Conservation (phyloP, 2,797 vertebrate genomes). For the Sphenopsis melanotis region DNA sequence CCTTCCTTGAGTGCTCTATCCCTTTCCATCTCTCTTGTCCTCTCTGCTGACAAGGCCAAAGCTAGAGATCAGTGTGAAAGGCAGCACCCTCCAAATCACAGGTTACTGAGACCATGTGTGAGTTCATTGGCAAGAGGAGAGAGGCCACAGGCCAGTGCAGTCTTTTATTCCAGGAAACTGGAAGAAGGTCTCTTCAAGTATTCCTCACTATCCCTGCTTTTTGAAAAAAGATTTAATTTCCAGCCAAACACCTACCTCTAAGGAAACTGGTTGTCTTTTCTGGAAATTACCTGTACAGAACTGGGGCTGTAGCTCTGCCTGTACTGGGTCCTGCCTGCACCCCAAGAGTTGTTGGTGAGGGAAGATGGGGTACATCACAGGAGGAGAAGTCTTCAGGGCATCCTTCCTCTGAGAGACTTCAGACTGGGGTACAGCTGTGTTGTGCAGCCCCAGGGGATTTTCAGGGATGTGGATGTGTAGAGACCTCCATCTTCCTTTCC, state of each 20-base stretch:
- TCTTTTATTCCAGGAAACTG: neutral
- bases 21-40: neutral
- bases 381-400: neutral
- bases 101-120: accelerated
- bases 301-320: neutral
- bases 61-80: neutral
- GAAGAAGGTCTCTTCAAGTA: neutral
- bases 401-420: neutral
- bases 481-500: neutral
- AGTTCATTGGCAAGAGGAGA: neutral
- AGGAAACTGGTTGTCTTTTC: neutral
- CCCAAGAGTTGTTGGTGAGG: neutral
- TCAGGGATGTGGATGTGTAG: accelerated
- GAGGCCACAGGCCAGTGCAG: neutral
- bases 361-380: neutral
- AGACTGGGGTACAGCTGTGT: neutral
- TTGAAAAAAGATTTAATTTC: neutral
- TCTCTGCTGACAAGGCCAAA: neutral
- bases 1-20: neutral
- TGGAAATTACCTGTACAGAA: neutral
- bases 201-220: neutral
- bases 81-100: neutral
- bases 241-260: neutral
- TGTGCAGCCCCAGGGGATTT: neutral
- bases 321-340: neutral